Evolutionary conservation across 1,140 invertebrate genomes (phyloP), one percentile per base, ranked within the genome.

Genomic region (Drosophila pseudoananassae): DNA sequence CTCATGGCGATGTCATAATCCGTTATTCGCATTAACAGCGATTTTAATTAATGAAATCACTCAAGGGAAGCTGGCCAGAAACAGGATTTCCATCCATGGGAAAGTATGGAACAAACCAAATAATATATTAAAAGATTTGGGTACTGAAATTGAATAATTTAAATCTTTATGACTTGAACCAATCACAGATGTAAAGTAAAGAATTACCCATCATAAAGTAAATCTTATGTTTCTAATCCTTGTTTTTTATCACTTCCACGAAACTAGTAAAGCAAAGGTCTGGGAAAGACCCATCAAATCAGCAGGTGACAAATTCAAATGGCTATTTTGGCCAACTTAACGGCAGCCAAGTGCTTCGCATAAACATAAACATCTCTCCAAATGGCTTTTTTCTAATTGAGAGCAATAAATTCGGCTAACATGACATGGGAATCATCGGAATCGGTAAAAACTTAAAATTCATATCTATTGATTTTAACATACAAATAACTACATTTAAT

Each of bases 1-100:
- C 58, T 58, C 66, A 51, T 43, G 65, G 70, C 61, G 47, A 80
- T 89, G 84, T 89, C 84, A 89, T 89, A 89, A 89, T 89, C 84
- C 80, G 84, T 75, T 78, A 70, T 72, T 38, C 69, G 76, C 64
- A 88, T 80, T 83, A 74, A 89, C 82, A 80, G 77, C 84, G 80
- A 89, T 89, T 89, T 89, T 89, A 89, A 89, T 89, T 89, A 89
- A 83, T 89, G 79, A 75, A 78, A 69, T 89, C 61, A 60, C 76
- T 60, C 61, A 64, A 72, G 80, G 66, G 81, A 73, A 64, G 29
- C 46, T 38, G 46, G 27, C 36, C 68, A 50, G 64, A 40, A 56
- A 31, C 43, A 27, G 63, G 65, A 56, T 15, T 46, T 17, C 15
- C 43, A 20, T 10, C 43, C 43, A 15, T 4, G 1, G 1, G 25